Base-by-base conservation (phyloP, 2,113 vertebrate species). In the Sander lucioperca region DNA sequence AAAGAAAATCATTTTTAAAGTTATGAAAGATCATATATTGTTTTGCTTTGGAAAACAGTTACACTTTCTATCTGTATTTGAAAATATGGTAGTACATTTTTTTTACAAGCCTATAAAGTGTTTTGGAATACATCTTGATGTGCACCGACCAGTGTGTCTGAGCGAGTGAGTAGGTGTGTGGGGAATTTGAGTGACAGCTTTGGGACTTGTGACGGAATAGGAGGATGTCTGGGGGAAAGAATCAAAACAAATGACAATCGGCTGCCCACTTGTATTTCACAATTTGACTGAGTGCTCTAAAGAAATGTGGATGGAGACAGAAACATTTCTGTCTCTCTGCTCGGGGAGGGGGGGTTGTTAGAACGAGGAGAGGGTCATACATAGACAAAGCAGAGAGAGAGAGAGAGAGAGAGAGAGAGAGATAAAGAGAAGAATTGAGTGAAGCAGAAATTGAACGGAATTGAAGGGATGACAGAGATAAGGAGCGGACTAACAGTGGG, bases 391-490 rank as follows among this genome's bases (percentile, higher is more conserved):
- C n/a, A 88, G 0, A 80, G 88, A 89, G 88, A 91, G 80, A 27
- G 27, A 27, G 27, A 27, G 27, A 27, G 27, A 27, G 27, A 27
- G 2, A 27, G 27, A 27, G 27, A 27, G 2, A 27, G 25, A 82
- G 88, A 89, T 87, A 83, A 88, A 90, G 71, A 73, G 67, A 79
- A 80, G 77, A 85, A 88, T 76, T 79, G 80, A 86, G 71, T 75
- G 85, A 77, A 53, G 82, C 76, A 75, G 80, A 89, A 86, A 84
- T 57, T 86, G 82, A 90, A 80, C 50, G 7, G 74, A 86, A 91
- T 74, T 82, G 75, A 88, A 82, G 86, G 86, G 83, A 91, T 86
- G 90, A 86, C 77, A 47, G 83, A 68, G 88, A 89, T 92, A 88
- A 87, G 81, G 75, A 85, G 67, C 11, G 53, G 56, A 65, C 61